Conservation (phyloP, 1,140 invertebrate genomes). For the Charaxes varanes region DNA sequence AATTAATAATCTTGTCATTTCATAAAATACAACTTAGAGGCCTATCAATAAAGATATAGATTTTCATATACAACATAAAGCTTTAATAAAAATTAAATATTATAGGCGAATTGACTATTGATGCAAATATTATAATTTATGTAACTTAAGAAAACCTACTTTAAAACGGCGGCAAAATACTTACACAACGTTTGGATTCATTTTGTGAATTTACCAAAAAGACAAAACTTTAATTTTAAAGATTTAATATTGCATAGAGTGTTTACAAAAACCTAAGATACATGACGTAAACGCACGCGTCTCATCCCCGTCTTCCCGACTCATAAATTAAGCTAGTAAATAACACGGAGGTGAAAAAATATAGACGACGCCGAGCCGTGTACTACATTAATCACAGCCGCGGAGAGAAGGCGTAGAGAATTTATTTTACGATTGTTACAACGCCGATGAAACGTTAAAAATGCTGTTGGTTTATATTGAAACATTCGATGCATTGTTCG, state of each 20-base stretch:
- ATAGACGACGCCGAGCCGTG: slow-evolving; percentile 55
- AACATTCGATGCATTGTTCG: slow-evolving; percentile 69
- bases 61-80: slow-evolving; percentile 1
- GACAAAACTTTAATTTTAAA: background rate
- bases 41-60: background rate
- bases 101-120: too few relatives aligned
- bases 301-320: slow-evolving; percentile 22
- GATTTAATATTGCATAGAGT: background rate
- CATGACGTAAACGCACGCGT: slow-evolving; percentile 19
- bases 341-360: slow-evolving; percentile 61
- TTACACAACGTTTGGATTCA: too few relatives aligned
- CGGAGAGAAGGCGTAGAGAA: slow-evolving; percentile 69
- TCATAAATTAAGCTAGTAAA: slow-evolving; percentile 63
- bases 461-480: slow-evolving; percentile 69
- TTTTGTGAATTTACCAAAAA: too few relatives aligned
- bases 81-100: background rate
- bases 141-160: too few relatives aligned
- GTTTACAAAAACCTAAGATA: slow-evolving; percentile 20
- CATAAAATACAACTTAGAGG: background rate
- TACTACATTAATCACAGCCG: slow-evolving; percentile 69
- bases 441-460: slow-evolving; percentile 70
- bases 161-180: too few relatives aligned
- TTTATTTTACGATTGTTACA: slow-evolving; percentile 73
- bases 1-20: slow-evolving; percentile 1
- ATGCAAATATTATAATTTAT: too few relatives aligned